Evolutionary conservation across 1,140 invertebrate species (phyloP).

Genomic region (Cydia splendana): DNA sequence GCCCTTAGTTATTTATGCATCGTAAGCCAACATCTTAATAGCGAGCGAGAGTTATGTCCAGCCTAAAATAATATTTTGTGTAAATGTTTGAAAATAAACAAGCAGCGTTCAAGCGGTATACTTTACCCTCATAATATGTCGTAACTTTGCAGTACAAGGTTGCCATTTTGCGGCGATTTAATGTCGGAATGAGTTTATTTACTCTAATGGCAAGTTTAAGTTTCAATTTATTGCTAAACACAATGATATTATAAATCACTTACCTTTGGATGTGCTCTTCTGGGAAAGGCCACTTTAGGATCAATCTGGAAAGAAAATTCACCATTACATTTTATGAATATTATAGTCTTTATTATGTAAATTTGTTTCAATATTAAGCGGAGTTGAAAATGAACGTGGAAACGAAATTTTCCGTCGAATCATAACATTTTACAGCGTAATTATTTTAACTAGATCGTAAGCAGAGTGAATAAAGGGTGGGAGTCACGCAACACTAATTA

Average conservation of each 20-base stretch:
- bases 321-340: slow-evolving; percentile 32
- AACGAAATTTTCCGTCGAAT: slow-evolving; percentile 25
- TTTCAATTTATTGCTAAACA: slow-evolving; percentile 59
- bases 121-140: slow-evolving; percentile 60
- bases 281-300: slow-evolving; percentile 99
- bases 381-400: neutral
- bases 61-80: slow-evolving; percentile 79
- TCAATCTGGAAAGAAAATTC: slow-evolving; percentile 93
- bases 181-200: slow-evolving; percentile 66
- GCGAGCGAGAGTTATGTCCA: slow-evolving; percentile 72
- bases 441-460: slow-evolving; percentile 10
- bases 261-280: slow-evolving; percentile 99
- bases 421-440: slow-evolving; percentile 19
- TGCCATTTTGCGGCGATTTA: slow-evolving; percentile 57
- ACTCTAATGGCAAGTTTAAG: slow-evolving; percentile 60
- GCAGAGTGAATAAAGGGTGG: neutral
- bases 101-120: slow-evolving; percentile 53
- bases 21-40: slow-evolving; percentile 77
- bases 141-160: slow-evolving; percentile 54
- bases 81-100: slow-evolving; percentile 78
- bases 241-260: slow-evolving; percentile 74
- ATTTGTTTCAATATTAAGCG: slow-evolving; percentile 27
- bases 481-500: neutral
- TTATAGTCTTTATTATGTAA: slow-evolving; percentile 27
- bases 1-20: slow-evolving; percentile 77